These are phyloP conservation scores for Seira ritae DNA, from an alignment of 2,888 invertebrate species.

Conservation along the genomic window DNA sequence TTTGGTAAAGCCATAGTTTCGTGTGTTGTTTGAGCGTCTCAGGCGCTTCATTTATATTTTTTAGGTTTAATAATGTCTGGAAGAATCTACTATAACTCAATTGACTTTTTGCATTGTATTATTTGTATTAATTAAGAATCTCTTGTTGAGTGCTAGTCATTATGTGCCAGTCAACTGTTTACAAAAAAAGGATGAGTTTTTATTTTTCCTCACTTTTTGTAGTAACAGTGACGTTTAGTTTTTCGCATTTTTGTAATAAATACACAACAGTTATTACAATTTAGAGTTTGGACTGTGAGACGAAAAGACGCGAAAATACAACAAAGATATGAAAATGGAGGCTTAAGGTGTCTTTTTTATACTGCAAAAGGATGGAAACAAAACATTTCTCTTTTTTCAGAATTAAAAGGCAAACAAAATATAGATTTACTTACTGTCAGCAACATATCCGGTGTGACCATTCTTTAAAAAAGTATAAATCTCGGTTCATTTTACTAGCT, in stretches of 20 bases:
- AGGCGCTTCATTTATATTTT: no score
- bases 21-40: no score
- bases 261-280: background rate
- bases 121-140: slow-evolving; percentile 61
- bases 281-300: slow-evolving; percentile 53
- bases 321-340: slow-evolving; percentile 6
- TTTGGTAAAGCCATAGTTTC: no score
- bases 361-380: background rate
- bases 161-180: slow-evolving; percentile 70
- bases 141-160: slow-evolving; percentile 72
- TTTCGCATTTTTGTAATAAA: slow-evolving; percentile 24
- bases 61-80: background rate
- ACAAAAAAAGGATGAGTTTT: slow-evolving; percentile 32
- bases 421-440: slow-evolving; percentile 39
- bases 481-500: slow-evolving; percentile 61
- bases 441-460: slow-evolving; percentile 59
- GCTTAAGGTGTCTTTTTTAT: slow-evolving; percentile 7
- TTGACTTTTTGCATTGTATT: slow-evolving; percentile 41
- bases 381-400: background rate
- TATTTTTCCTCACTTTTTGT: background rate
- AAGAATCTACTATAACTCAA: no score
- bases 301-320: slow-evolving; percentile 43
- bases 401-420: background rate
- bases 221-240: slow-evolving; percentile 38
- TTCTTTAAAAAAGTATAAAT: slow-evolving; percentile 29